Base-by-base conservation (phyloP, 1,140 invertebrate genomes). In the Bombyx mandarina region DNA sequence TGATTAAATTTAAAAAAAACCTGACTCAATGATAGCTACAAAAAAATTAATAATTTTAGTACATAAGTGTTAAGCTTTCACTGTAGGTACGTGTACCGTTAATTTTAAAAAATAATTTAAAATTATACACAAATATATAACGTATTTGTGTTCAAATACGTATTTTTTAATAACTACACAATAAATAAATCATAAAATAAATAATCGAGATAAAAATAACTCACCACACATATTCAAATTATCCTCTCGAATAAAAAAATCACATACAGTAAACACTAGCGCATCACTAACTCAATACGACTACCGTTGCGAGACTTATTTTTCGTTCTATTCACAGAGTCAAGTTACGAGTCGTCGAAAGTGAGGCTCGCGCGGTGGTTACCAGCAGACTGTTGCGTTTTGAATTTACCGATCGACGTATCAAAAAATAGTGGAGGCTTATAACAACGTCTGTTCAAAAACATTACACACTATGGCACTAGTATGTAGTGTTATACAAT, bases 181-280 rank as follows among this genome's bases (percentile, higher is more conserved):
- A 45, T 8, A 10, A 47, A 10, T 47, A 47, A 10, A 47, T 47
- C n/a, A 3, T 9, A 9, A 3, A 47, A 47, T 9, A 12, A 3
- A 47, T 47, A 47, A 47, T 0, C 8, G n/a, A 47, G 1, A 35
- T 45, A 7, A 44, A 56, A 35, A 8, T 52, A 52, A 59, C 79
- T 79, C 61, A 83, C 80, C 77, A 63, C 66, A 71, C 79, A 83
- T 83, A 63, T 70, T 82, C 51, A 60, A 68, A 69, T 71, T 68
- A 65, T 75, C 72, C 72, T 18, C 56, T 62, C 71, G 58, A 75
- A 63, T 35, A 51, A 8, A 10, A 7, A 49, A 49, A 51, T 71
- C 69, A 79, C 73, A 67, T 66, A 71, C 22, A 48, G 26, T 67
- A 75, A 71, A 62, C 68, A 79, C 72, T 70, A 58, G 56, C 56